A percentile compares a stretch with the other conserved stretches of the same genome.
phyloP scores from a whole-genome alignment of 2,113 vertebrate genomes.

The Pipra filicauda region DNA sequence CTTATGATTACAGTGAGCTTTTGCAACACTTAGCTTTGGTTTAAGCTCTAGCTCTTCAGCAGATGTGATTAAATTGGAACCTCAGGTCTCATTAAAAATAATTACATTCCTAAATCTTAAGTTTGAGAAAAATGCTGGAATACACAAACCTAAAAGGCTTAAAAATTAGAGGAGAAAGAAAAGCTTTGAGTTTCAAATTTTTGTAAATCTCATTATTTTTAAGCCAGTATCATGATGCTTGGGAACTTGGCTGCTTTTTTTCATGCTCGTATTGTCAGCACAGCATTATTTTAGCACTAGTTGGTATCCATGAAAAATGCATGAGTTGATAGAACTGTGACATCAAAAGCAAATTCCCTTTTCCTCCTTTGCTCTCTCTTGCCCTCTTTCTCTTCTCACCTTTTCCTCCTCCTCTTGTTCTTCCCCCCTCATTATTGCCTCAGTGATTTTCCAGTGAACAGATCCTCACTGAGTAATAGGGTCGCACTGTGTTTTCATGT shows the following conservation, averaged over 20 bases:
- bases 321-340: slow-evolving; percentile 62
- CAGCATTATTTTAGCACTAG: slow-evolving; percentile 45
- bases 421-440: slow-evolving; percentile 54
- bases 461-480: slow-evolving; percentile 4
- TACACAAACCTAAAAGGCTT: background rate
- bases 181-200: background rate
- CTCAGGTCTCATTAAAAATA: background rate
- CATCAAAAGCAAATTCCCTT: slow-evolving; percentile 61
- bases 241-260: background rate
- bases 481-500: background rate
- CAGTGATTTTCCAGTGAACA: slow-evolving; percentile 38
- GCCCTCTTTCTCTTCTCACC: slow-evolving; percentile 54
- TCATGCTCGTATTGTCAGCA: background rate
- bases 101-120: background rate
- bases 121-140: background rate
- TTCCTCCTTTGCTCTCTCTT: slow-evolving; percentile 47
- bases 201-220: background rate
- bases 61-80: background rate
- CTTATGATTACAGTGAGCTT: background rate
- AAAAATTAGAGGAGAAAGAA: background rate
- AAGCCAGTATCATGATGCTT: background rate
- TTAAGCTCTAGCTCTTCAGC: background rate
- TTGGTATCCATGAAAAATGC: slow-evolving; percentile 64
- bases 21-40: slow-evolving; percentile 15
- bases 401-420: slow-evolving; percentile 47